Evolutionary conservation across 2,888 invertebrate genomes (phyloP).

Genomic region (Lasioglossum pauxillum): DNA sequence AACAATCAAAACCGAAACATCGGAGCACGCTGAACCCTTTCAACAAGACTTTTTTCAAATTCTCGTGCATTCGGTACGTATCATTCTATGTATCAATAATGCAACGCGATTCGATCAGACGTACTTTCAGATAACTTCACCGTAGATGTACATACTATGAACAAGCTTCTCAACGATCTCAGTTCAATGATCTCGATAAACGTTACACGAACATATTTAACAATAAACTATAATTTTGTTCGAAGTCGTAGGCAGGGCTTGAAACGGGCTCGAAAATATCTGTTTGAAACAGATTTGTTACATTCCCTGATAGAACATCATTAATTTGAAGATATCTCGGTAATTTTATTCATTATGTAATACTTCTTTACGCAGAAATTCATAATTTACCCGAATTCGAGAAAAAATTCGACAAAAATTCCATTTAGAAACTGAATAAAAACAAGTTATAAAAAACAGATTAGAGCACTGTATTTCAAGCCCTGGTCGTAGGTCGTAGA

Average conservation of each 20-base stretch:
- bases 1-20: conserved; percentile 53
- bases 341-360: too few relatives aligned
- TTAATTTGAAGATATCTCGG: too few relatives aligned
- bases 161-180: conserved; percentile 15
- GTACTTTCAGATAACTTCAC: conserved; percentile 30
- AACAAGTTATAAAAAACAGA: too few relatives aligned
- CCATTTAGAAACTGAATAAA: too few relatives aligned
- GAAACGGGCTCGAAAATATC: too few relatives aligned
- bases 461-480: too few relatives aligned
- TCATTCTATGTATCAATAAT: conserved; percentile 13
- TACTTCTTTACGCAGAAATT: too few relatives aligned
- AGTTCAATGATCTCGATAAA: conserved; percentile 19
- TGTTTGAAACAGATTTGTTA: too few relatives aligned
- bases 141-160: conserved; percentile 38
- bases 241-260: conserved; percentile 18
- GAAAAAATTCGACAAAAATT: too few relatives aligned
- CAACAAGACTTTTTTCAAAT: conserved; percentile 23
- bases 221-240: conserved; percentile 33
- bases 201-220: conserved; percentile 54
- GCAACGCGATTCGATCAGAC: conserved; percentile 15
- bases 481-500: conserved; percentile 15
- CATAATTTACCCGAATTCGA: too few relatives aligned
- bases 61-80: conserved; percentile 1
- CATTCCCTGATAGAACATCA: too few relatives aligned
- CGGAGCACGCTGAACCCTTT: conserved; percentile 26